Percentiles rank a stretch among this genome's conserved stretches.
Evolutionary conservation across 1,140 invertebrate species (phyloP).

Genomic region (Zaprionus inermis): DNA sequence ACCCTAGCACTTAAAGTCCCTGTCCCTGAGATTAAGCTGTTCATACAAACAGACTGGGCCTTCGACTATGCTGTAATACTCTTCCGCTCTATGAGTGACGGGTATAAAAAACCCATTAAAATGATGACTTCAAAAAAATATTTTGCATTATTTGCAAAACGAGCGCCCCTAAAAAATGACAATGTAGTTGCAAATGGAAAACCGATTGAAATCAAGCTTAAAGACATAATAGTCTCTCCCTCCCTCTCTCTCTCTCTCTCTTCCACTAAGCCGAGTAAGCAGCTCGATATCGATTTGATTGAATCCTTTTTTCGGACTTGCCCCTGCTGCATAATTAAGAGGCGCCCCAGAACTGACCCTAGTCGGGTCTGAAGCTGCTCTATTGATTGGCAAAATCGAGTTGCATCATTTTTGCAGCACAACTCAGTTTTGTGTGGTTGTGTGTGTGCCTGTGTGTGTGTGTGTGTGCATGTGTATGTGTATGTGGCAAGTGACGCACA

Average conservation of each 20-base stretch:
- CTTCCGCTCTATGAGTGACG: too few species aligned
- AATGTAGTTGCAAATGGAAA: neutral
- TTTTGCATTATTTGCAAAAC: neutral
- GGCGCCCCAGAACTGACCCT: neutral
- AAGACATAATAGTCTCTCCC: neutral
- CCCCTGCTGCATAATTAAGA: neutral
- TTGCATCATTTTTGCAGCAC: slow-evolving; percentile 33
- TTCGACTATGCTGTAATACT: too few species aligned
- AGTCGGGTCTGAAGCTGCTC: neutral
- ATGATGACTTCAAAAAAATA: neutral
- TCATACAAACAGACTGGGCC: too few species aligned
- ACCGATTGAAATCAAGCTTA: neutral
- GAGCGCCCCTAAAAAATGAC: neutral
- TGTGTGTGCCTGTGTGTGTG: neutral
- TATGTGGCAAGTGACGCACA: slow-evolving; percentile 13
- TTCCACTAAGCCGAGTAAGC: too few species aligned
- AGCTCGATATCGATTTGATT: neutral
- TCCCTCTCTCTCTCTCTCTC: too few species aligned
- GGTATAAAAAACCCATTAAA: neutral
- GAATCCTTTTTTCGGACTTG: neutral
- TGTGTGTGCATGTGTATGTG: neutral
- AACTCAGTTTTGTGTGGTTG: slow-evolving; percentile 25
- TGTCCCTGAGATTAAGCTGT: too few species aligned
- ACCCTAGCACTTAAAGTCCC: too few species aligned
- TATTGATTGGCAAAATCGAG: slow-evolving; percentile 25